phyloP scores from a whole-genome alignment of 2,888 invertebrate genomes.

The Pharmacophagus antenor region DNA sequence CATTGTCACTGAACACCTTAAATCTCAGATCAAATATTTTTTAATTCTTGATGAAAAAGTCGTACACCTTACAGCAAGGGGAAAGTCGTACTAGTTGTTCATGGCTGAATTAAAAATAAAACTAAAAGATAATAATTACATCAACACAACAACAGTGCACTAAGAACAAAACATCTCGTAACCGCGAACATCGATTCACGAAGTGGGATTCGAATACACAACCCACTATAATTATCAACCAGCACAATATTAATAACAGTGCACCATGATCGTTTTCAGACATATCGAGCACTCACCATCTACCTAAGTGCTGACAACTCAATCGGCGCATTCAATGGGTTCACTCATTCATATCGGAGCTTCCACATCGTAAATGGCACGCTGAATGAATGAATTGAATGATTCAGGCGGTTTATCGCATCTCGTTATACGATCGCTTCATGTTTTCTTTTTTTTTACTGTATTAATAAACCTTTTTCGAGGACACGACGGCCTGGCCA shows the following conservation, averaged over 20 bases:
- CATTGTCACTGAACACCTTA: no score
- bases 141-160: background rate
- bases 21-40: no score
- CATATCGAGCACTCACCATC: slow-evolving; percentile 32
- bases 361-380: slow-evolving; percentile 40
- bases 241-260: slow-evolving; percentile 32
- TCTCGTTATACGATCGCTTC: slow-evolving; percentile 27
- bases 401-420: slow-evolving; percentile 34
- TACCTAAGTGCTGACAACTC: slow-evolving; percentile 56
- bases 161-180: background rate
- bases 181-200: slow-evolving; percentile 3
- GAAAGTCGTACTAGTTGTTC: background rate
- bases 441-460: slow-evolving; percentile 29
- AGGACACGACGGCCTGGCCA: no score
- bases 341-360: slow-evolving; percentile 49
- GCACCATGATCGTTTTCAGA: slow-evolving; percentile 19
- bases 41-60: no score
- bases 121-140: no score
- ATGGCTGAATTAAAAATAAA: no score
- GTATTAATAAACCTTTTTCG: background rate
- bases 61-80: background rate
- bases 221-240: slow-evolving; percentile 28
- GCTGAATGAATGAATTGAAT: slow-evolving; percentile 42
- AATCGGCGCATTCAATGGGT: slow-evolving; percentile 47
- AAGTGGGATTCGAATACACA: slow-evolving; percentile 12